Evolutionary conservation across 1,140 invertebrate species (phyloP), one percentile per base, ranked within the genome.

Genomic region (Sycobia sp.): DNA sequence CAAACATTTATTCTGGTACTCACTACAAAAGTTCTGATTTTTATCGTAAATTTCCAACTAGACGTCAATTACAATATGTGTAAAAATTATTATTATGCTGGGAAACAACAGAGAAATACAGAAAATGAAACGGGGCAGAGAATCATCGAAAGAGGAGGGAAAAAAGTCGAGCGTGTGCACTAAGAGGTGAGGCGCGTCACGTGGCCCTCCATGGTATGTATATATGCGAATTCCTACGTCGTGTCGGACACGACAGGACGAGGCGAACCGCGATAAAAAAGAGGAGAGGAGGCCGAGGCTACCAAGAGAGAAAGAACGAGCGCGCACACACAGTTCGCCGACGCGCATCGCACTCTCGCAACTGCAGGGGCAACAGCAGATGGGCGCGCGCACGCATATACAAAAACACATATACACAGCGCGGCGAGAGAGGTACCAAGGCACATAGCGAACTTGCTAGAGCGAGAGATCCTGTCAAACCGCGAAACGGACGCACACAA

Each of bases 301-400:
- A 13, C 8, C 2, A 14, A 4, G 25, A 27, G 23, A n/a, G 16
- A 49, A 20, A 5, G 25, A 49, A 16, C 4, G 29, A 20, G 25
- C 1, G 47, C n/a, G 16, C 9, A 32, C 10, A 27, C 1, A 8
- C 7, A 20, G 16, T n/a, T n/a, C n/a, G n/a, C n/a, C n/a, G n/a
- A n/a, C n/a, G n/a, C n/a, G n/a, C n/a, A n/a, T n/a, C n/a, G n/a
- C n/a, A n/a, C n/a, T n/a, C n/a, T n/a, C n/a, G n/a, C n/a, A n/a
- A n/a, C n/a, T n/a, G n/a, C n/a, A n/a, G n/a, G n/a, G n/a, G n/a
- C n/a, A n/a, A n/a, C 25, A 47, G 41, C 61, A 62, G 43, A 62
- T 63, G 36, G 27, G 34, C 61, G 55, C 57, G 59, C 39, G 53
- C 34, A 47, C 57, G 25, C 55, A 34, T 49, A 44, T 60, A 23